Percentiles rank a stretch among this genome's conserved stretches.
These are phyloP conservation scores for Yponomeuta cagnagella DNA, from an alignment of 2,888 invertebrate species.

Conservation along the genomic window DNA sequence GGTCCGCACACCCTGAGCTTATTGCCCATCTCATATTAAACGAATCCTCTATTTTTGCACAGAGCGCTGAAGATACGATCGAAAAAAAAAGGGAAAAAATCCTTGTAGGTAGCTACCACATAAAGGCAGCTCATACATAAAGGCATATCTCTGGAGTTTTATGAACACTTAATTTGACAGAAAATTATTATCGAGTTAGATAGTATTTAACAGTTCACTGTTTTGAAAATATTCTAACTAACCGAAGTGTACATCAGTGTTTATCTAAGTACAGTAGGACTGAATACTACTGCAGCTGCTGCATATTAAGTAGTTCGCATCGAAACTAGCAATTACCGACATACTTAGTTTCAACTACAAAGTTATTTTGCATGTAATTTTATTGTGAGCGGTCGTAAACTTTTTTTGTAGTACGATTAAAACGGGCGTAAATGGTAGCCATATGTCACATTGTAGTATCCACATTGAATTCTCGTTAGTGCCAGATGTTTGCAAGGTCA, in stretches of 20 bases:
- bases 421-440: slow-evolving; percentile 48
- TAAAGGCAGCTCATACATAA: too few species aligned
- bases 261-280: too few species aligned
- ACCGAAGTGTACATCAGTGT: too few species aligned
- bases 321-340: too few species aligned
- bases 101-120: not conserved
- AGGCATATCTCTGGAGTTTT: too few species aligned
- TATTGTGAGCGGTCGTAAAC: not conserved
- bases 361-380: not conserved
- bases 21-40: slow-evolving; percentile 27
- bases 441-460: slow-evolving; percentile 53
- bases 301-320: too few species aligned
- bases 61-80: not conserved
- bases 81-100: not conserved
- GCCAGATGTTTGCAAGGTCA: slow-evolving; percentile 63
- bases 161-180: too few species aligned
- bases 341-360: not conserved
- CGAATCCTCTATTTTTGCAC: slow-evolving; percentile 13
- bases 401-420: too few species aligned
- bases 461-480: slow-evolving; percentile 31
- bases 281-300: too few species aligned
- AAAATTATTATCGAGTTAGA: too few species aligned
- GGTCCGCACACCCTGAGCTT: slow-evolving; percentile 27
- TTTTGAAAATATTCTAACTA: too few species aligned
- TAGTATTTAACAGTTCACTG: too few species aligned